Base-by-base conservation (phyloP, 2,797 vertebrate genomes). In the Mareca strepera region DNA sequence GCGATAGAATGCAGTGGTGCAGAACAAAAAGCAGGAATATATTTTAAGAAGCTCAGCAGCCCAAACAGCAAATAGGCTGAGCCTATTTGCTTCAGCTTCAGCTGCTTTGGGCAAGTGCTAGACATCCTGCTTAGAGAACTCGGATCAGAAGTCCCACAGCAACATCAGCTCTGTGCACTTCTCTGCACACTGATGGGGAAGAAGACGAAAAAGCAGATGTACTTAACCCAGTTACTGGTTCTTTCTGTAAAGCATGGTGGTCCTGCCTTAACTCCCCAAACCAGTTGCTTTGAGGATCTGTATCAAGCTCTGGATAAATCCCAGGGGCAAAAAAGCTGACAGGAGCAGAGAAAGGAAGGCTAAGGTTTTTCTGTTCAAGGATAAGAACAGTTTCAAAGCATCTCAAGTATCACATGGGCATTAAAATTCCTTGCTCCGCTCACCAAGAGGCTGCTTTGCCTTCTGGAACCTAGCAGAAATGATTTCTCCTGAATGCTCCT, bases 61-160 rank as follows among this genome's bases (percentile, higher is more conserved):
- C 53, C 43, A 14, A 68, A 3, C 55, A 39, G 37, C 59, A 83
- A 64, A 48, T 35, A 43, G 29, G 44, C 25, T 15, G 46, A 82
- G n/a, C 21, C 55, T 35, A 35, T 35, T 35, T 35, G 33, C 33
- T 25, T 18, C 46, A 76, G n/a, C 46, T 82, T n/a, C 63, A 15
- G 8, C 39, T 75, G 18, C 2, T 1, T 4, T 7, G 44, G 33
- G 44, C 50, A 70, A 70, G 58, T 0, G 2, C 53, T 60, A 13
- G 6, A 7, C 16, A 0, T 41, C 16, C 41, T 22, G 22, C 15
- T 33, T 18, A 59, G 70, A 33, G 31, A 77, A 39, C n/a, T 33
- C 31, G 0, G 2, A 18, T 4, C 0, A 0, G 1, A 25, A 50
- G 37, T 39, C 59, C 23, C 39, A 6, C 9, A 9, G 60, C 31